Evolutionary conservation across 1,140 invertebrate species (phyloP), one percentile per base, ranked within the genome.

Genomic region (Drosophila gunungcola): DNA sequence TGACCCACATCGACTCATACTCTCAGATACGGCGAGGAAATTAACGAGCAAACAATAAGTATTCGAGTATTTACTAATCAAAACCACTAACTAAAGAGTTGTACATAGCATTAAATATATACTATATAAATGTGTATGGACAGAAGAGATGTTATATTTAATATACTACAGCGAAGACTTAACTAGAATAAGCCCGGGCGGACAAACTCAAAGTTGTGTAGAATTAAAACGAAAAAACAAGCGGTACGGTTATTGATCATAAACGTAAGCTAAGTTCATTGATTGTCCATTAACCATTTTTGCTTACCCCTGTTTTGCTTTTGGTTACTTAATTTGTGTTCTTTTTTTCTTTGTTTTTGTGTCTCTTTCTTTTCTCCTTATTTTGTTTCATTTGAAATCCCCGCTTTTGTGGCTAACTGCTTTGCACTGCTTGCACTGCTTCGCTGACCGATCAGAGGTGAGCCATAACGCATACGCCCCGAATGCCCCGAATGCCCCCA

Each of bases 151-250:
- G 43, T 73, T 64, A 56, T 74, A 56, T 45, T 56, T 63, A 72
- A 57, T 75, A 78, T 67, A 58, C 51, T 57, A 53, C 32, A 68
- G 74, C 69, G 78, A 89, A 89, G 84, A 89, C 84, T 89, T 89
- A 84, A 56, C 52, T 89, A 51, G 52, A 51, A 36, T 89, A 89
- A 89, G 82, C 60, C 36, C 55, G 9, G 55, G 58, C 73, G 78
- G 69, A 63, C 56, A 88, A 82, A 88, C 83, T 88, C 72, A 88
- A 88, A 88, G 83, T 88, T 88, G 79, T 88, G 83, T 88, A 88
- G 83, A 79, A 63, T 82, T 68, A 62, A 85, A 75, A 39, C 16
- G 16, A 21, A 21, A 21, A 21, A 21, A 21, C 0, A 21, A 21
- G 1, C 46, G 39, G 42, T 49, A 61, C 29, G 38, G 29, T 42